phyloP scores from a whole-genome alignment of 2,888 invertebrate species.

The Tanytarsus gracilentus region DNA sequence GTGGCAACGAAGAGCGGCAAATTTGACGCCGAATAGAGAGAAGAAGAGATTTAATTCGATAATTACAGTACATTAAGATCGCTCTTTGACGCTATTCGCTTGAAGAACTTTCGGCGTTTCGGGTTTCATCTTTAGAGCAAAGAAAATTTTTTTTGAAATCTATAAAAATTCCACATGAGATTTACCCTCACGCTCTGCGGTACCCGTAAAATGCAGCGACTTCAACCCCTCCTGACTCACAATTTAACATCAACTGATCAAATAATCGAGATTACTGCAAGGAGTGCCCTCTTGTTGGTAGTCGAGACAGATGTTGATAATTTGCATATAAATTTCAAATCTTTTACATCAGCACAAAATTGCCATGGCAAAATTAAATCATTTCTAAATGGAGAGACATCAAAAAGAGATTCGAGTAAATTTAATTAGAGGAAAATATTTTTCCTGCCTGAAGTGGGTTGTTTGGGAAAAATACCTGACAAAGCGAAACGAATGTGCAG shows the following conservation, averaged over 20 bases:
- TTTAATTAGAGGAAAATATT: slow-evolving; percentile 3
- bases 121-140: slow-evolving; percentile 4
- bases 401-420: slow-evolving; percentile 14
- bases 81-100: background rate
- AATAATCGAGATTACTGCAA: too few relatives aligned
- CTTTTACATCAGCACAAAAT: too few relatives aligned
- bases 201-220: too few relatives aligned
- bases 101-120: background rate
- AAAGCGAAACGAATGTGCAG: background rate
- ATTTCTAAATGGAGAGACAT: background rate
- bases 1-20: background rate
- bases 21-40: background rate
- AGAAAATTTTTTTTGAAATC: too few relatives aligned
- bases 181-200: too few relatives aligned
- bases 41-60: slow-evolving; percentile 22
- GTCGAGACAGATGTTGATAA: slow-evolving; percentile 20
- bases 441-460: background rate
- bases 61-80: slow-evolving; percentile 20
- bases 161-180: too few relatives aligned
- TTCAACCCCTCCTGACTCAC: too few relatives aligned
- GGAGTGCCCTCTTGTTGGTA: background rate
- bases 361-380: slow-evolving; percentile 1
- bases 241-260: too few relatives aligned
- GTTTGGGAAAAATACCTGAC: background rate
- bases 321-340: background rate